A percentile compares a stretch with the other conserved stretches of the same genome.
Conservation (phyloP, 92 coral and sea anemone species). For the Hydrozoanthus gracilis region DNA sequence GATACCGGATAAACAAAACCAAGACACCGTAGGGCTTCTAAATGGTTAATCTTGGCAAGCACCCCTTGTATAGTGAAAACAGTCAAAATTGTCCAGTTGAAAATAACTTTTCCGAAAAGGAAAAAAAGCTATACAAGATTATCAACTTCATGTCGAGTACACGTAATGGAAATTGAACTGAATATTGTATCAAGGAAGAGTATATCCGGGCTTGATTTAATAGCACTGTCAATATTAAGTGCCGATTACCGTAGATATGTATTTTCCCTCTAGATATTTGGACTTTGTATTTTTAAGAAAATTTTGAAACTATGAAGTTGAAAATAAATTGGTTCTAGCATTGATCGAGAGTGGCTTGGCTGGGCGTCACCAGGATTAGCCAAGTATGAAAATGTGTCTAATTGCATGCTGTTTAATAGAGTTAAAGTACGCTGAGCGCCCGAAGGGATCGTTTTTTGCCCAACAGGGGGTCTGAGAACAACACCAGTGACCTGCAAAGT, state of each 20-base stretch:
- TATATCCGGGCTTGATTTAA: no score
- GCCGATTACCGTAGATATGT: no score
- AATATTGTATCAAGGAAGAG: no score
- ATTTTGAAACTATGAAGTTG: no score
- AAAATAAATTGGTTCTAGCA: no score
- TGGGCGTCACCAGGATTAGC: constrained; percentile 45
- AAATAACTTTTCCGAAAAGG: neutral
- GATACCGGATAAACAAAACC: neutral
- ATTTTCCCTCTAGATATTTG: no score
- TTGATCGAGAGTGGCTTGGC: neutral
- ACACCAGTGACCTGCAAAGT: constrained; percentile 38
- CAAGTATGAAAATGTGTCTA: constrained; percentile 34
- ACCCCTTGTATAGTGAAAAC: neutral
- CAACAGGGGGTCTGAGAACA: constrained; percentile 33
- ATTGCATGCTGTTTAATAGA: constrained; percentile 37
- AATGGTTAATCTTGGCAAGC: no score
- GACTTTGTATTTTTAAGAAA: no score
- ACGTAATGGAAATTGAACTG: no score
- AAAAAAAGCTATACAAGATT: neutral
- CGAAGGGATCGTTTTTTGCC: constrained; percentile 1
- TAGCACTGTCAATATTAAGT: no score
- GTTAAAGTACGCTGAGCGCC: constrained; percentile 32
- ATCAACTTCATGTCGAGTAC: no score
- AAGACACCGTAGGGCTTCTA: no score
- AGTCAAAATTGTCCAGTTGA: neutral